phyloP scores from a whole-genome alignment of 1,140 invertebrate species.

The Chelonus insularis region DNA sequence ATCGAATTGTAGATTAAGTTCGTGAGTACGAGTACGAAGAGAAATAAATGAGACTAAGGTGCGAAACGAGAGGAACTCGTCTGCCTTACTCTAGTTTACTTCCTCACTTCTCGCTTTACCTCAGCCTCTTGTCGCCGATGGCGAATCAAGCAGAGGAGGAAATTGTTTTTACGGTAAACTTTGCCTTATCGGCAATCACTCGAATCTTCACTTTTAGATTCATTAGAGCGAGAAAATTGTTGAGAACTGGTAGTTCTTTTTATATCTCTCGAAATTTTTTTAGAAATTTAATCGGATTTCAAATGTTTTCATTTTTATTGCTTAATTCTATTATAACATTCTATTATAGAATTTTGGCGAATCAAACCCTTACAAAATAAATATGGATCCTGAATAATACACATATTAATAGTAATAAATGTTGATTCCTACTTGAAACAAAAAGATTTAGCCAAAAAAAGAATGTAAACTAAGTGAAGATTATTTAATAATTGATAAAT shows the following conservation, averaged over 20 bases:
- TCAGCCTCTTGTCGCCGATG: conserved; percentile 6
- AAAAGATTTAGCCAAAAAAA: too few species aligned
- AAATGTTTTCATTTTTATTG: background rate
- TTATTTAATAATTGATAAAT: too few species aligned
- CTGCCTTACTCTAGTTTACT: background rate
- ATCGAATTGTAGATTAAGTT: conserved; percentile 31
- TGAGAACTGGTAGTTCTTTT: conserved; percentile 1
- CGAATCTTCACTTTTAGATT: conserved; percentile 23
- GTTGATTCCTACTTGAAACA: too few species aligned
- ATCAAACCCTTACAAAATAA: too few species aligned
- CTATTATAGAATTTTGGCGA: too few species aligned
- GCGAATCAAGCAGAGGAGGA: conserved; percentile 20
- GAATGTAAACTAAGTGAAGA: too few species aligned
- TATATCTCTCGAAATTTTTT: background rate
- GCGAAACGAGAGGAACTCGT: background rate
- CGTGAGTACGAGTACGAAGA: conserved; percentile 6
- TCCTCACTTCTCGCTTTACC: background rate
- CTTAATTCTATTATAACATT: background rate
- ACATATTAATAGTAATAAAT: too few species aligned
- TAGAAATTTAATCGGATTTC: conserved; percentile 5
- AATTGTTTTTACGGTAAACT: conserved; percentile 29
- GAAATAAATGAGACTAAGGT: conserved; percentile 18
- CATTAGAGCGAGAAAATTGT: conserved; percentile 25
- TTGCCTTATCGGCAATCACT: conserved; percentile 27
- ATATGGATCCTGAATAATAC: too few species aligned